Evolutionary conservation across 1,140 invertebrate species (phyloP).

Genomic region (Hyposmocoma kahamanoa): DNA sequence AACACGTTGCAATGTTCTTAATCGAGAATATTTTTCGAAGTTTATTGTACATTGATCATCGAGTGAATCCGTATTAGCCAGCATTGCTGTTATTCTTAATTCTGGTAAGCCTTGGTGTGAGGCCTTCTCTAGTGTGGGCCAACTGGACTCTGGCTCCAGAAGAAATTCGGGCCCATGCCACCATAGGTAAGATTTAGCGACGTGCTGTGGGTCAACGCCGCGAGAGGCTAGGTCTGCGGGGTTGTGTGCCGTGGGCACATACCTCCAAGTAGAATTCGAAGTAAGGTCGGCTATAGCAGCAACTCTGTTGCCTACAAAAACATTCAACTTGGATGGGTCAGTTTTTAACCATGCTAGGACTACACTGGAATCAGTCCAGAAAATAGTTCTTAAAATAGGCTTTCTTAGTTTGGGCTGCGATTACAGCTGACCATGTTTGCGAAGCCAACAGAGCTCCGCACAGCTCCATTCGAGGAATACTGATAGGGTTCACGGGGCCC

Average conservation of each 20-base stretch:
- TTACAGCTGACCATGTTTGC: too few relatives aligned
- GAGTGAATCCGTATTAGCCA: background rate
- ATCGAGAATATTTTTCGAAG: background rate
- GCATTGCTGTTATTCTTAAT: background rate
- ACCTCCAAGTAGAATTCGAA: conserved; percentile 22
- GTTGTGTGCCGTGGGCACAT: conserved; percentile 34
- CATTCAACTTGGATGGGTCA: conserved; percentile 27
- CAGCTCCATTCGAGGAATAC: too few relatives aligned
- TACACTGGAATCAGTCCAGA: conserved; percentile 24
- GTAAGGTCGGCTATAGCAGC: conserved; percentile 34
- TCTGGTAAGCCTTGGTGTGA: background rate
- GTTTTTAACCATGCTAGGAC: conserved; percentile 18
- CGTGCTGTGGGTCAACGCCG: conserved; percentile 11
- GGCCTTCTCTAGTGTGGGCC: background rate
- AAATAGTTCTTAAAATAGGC: background rate
- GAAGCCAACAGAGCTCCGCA: too few relatives aligned
- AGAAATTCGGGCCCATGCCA: conserved; percentile 5
- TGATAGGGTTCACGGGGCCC: too few relatives aligned
- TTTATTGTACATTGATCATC: background rate
- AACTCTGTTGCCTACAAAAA: conserved; percentile 52
- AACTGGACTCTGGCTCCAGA: background rate
- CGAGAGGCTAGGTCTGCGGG: conserved; percentile 39
- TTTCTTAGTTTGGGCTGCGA: background rate
- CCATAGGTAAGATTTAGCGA: background rate
- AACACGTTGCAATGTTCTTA: background rate